Conservation (phyloP, 1,140 invertebrate species). For the Rhyzopertha dominica region DNA sequence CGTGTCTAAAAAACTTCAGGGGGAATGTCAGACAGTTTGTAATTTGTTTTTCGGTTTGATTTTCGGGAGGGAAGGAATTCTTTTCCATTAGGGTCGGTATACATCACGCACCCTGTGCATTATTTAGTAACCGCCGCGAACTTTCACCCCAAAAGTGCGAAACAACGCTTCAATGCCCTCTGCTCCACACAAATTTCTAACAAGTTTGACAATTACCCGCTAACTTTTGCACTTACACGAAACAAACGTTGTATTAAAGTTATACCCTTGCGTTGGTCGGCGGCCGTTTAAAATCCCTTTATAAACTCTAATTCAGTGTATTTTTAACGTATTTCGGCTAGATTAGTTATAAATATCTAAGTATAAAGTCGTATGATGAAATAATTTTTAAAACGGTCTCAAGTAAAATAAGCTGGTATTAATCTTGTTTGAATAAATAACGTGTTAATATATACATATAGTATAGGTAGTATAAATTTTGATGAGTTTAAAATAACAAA, state of each 20-base stretch:
- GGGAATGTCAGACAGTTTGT: slow-evolving; percentile 13
- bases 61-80: slow-evolving; percentile 27
- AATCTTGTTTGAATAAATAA: too few species aligned
- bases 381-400: too few species aligned
- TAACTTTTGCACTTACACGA: slow-evolving; percentile 36
- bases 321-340: too few species aligned
- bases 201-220: slow-evolving; percentile 36
- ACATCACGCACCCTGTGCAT: slow-evolving; percentile 34
- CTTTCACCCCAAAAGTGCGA: slow-evolving; percentile 33
- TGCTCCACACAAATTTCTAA: slow-evolving; percentile 33
- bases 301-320: too few species aligned
- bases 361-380: too few species aligned
- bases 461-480: too few species aligned
- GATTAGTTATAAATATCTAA: too few species aligned
- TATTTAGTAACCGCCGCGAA: slow-evolving; percentile 33
- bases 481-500: too few species aligned
- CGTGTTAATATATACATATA: too few species aligned
- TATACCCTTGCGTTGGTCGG: too few species aligned
- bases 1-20: slow-evolving; percentile 14
- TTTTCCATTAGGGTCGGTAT: slow-evolving; percentile 31
- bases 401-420: too few species aligned
- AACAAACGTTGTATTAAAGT: slow-evolving; percentile 27
- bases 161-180: slow-evolving; percentile 31
- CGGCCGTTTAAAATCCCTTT: too few species aligned
- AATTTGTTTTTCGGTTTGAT: slow-evolving; percentile 32